phyloP scores from a whole-genome alignment of 2,113 vertebrate genomes.

The Addax nasomaculatus region DNA sequence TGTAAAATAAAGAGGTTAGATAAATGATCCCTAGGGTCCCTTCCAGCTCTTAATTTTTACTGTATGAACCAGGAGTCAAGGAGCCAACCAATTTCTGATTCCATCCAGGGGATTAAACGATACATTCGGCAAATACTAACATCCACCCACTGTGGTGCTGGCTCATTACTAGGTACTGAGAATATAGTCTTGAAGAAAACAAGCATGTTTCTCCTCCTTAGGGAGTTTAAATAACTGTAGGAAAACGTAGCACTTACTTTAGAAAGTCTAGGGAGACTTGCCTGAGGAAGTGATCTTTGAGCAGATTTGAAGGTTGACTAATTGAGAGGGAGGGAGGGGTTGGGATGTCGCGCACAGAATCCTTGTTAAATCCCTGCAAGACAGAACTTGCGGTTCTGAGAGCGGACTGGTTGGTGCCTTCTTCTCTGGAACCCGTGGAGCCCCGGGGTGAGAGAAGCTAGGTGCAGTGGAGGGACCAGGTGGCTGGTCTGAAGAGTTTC shows the following conservation, averaged over 20 bases:
- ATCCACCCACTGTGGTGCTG: not conserved
- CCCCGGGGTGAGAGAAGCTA: accelerated
- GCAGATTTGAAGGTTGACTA: not conserved
- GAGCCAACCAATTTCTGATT: slow-evolving; percentile 11
- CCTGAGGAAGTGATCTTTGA: not conserved
- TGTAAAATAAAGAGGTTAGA: slow-evolving; percentile 6
- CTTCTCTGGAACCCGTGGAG: not conserved
- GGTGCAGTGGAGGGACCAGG: not conserved
- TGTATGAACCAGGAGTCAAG: not conserved
- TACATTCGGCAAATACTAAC: not conserved
- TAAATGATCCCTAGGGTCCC: slow-evolving; percentile 20
- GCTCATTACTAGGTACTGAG: not conserved
- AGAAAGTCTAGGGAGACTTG: not conserved
- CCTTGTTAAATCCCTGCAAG: not conserved
- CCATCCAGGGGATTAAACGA: not conserved
- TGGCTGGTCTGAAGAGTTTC: not conserved
- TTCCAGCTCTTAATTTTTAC: not conserved
- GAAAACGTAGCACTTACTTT: not conserved
- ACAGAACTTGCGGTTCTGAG: not conserved
- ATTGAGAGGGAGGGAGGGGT: not conserved
- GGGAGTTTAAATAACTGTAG: not conserved
- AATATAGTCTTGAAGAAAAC: not conserved
- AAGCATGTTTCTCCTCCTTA: not conserved
- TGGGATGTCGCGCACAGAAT: not conserved
- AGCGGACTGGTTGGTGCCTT: not conserved